Conservation (phyloP, 2,888 invertebrate genomes). For the Epistrophe eligans region DNA sequence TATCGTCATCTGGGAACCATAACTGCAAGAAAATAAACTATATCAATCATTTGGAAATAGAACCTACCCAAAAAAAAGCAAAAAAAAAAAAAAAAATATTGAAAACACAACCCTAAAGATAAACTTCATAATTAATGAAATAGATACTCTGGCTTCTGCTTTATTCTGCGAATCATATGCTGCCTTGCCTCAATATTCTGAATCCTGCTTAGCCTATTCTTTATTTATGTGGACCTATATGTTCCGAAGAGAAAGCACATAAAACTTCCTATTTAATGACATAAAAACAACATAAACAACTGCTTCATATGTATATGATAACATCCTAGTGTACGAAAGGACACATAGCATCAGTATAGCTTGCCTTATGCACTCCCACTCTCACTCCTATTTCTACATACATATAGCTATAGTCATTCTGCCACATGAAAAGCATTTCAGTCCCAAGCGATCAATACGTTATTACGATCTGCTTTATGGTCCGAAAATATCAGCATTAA, state of each 20-base stretch:
- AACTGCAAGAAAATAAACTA: conserved; percentile 19
- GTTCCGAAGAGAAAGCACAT: conserved; percentile 40
- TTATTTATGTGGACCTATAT: conserved; percentile 29
- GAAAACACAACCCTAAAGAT: conserved; percentile 29
- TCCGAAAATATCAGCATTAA: conserved; percentile 57
- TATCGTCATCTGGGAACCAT: conserved; percentile 35
- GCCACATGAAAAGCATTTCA: conserved; percentile 36
- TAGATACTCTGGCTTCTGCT: conserved; percentile 2
- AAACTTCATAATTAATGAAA: conserved; percentile 52
- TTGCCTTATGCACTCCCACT: conserved; percentile 12
- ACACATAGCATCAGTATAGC: background rate
- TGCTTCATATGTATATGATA: conserved; percentile 36
- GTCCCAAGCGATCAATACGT: conserved; percentile 68
- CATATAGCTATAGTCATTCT: background rate
- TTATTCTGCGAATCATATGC: conserved; percentile 22
- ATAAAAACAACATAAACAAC: conserved; percentile 50
- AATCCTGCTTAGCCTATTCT: conserved; percentile 35
- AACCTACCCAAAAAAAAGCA: background rate
- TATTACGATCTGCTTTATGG: conserved; percentile 66
- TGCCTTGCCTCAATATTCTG: conserved; percentile 22
- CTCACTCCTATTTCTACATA: background rate
- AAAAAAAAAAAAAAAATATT: background rate
- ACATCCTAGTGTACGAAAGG: conserved; percentile 8
- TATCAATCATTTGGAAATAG: conserved; percentile 39
- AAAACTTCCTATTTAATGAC: conserved; percentile 39